phyloP scores from a whole-genome alignment of 2,888 invertebrate genomes.

The Leucophenga montana region DNA sequence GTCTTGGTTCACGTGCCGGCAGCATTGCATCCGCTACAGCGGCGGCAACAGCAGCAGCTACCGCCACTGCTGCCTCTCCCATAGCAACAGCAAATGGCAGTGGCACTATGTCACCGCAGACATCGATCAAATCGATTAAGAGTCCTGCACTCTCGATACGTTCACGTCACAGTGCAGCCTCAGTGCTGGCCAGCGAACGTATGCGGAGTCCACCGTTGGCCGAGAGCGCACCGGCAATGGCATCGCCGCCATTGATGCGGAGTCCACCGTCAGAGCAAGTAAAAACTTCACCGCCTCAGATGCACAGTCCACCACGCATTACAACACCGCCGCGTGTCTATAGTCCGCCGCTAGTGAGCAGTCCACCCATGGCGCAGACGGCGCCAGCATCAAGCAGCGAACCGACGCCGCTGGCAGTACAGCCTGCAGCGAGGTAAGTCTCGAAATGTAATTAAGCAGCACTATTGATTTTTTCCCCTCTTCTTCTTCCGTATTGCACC shows the following conservation, averaged over 20 bases:
- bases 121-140: slow-evolving; percentile 58
- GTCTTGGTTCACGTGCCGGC: slow-evolving; percentile 57
- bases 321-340: slow-evolving; percentile 67
- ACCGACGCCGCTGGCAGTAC: slow-evolving; percentile 30
- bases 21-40: slow-evolving; percentile 54
- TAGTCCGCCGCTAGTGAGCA: slow-evolving; percentile 66
- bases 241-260: slow-evolving; percentile 64
- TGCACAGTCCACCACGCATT: slow-evolving; percentile 67
- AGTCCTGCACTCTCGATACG: slow-evolving; percentile 62
- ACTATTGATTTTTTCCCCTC: background rate
- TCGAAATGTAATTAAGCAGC: background rate
- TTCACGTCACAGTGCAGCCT: slow-evolving; percentile 48
- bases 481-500: no score
- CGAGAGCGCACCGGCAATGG: slow-evolving; percentile 65
- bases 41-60: slow-evolving; percentile 4
- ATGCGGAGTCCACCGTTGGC: slow-evolving; percentile 64
- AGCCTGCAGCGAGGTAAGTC: slow-evolving; percentile 44
- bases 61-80: slow-evolving; percentile 14
- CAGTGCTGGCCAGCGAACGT: slow-evolving; percentile 30
- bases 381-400: slow-evolving; percentile 43
- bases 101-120: slow-evolving; percentile 56
- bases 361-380: slow-evolving; percentile 59
- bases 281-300: slow-evolving; percentile 59
- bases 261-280: slow-evolving; percentile 58
- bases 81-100: background rate